A percentile compares a stretch with the other conserved stretches of the same genome.
These are phyloP conservation scores for Trididemnum clinides DNA, from an alignment of 23 tunicate genomes.

Conservation along the genomic window DNA sequence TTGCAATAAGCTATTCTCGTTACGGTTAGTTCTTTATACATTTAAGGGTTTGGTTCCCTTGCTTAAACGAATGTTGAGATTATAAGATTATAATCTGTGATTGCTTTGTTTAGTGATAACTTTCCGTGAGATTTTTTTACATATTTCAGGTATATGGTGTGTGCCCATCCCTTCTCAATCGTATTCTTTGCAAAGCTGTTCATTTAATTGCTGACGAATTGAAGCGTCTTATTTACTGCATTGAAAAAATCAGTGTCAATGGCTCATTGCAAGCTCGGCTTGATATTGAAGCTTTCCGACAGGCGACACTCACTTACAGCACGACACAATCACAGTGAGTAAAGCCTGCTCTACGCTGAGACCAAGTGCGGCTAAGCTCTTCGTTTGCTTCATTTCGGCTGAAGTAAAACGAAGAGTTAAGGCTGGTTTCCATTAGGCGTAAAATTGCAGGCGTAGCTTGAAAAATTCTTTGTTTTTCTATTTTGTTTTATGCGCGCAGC, in stretches of 20 bases:
- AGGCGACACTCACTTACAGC: constrained; percentile 46
- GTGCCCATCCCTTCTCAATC: constrained; percentile 54
- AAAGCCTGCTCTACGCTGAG: neutral
- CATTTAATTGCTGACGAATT: constrained; percentile 69
- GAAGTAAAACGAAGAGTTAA: neutral
- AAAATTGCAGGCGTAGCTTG: neutral
- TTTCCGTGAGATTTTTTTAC: neutral
- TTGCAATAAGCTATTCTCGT: too few relatives aligned
- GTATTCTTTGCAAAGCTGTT: constrained; percentile 54
- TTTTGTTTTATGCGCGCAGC: too few relatives aligned
- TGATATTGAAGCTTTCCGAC: constrained; percentile 69
- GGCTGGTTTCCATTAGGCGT: neutral
- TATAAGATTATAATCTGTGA: neutral
- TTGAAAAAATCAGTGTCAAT: constrained; percentile 58
- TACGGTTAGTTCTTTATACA: too few relatives aligned
- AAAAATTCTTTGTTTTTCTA: too few relatives aligned
- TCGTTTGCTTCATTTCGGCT: neutral
- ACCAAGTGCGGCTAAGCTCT: neutral
- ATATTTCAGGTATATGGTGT: constrained; percentile 67
- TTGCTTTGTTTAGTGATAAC: too few relatives aligned
- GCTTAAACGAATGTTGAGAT: neutral
- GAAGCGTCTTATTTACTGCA: constrained; percentile 74
- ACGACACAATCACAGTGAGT: constrained; percentile 54
- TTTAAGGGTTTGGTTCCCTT: too few relatives aligned
- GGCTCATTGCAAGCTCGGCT: constrained; percentile 79